Base-by-base conservation (phyloP, 2,797 vertebrate genomes). In the Pagetopsis macropterus region DNA sequence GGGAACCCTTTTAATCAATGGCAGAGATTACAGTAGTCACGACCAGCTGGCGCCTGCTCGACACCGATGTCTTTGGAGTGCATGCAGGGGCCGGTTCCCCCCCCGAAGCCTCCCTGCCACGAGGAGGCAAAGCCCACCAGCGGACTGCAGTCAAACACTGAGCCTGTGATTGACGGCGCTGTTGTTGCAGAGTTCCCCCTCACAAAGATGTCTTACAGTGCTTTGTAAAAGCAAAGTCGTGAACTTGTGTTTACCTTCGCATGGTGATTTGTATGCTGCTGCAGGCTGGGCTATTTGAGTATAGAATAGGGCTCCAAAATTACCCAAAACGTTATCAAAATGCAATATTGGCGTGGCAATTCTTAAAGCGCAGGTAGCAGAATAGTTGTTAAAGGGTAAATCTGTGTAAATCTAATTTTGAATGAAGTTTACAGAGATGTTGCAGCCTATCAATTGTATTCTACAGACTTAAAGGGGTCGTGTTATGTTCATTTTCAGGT, bases 1-100 rank as follows among this genome's bases (percentile, higher is more conserved):
- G 79, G 82, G 84, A 89, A 83, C 84, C 81, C 61, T 61, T 90
- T 92, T 87, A 90, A 92, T 93, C 91, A 90, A 89, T 89, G 84
- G 83, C 75, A 83, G 85, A 87, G 88, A 93, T 92, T 89, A 91
- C 88, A 84, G 84, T 89, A 87, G 82, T 88, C 65, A 73, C 75
- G 83, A 84, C 87, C 89, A 85, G 82, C 79, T 89, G 91, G 85
- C 87, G 88, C 88, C 87, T 78, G 69, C 84, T 86, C 64, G n/a
- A 85, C 87, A 86, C 83, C 84, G 78, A 85, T 49, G 62, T 86
- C 83, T 87, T 67, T 79, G 86, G 83, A 76, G 84, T 87, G 84
- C 67, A 73, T 23, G 62, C 71, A 15, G 79, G 70, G 65, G 70
- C 71, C 67, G 48, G 78, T 72, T 71, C 63, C 46, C 64, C 77